These are phyloP conservation scores for Microctonus aethiopoides DNA, from an alignment of 2,888 invertebrate genomes.

Conservation along the genomic window DNA sequence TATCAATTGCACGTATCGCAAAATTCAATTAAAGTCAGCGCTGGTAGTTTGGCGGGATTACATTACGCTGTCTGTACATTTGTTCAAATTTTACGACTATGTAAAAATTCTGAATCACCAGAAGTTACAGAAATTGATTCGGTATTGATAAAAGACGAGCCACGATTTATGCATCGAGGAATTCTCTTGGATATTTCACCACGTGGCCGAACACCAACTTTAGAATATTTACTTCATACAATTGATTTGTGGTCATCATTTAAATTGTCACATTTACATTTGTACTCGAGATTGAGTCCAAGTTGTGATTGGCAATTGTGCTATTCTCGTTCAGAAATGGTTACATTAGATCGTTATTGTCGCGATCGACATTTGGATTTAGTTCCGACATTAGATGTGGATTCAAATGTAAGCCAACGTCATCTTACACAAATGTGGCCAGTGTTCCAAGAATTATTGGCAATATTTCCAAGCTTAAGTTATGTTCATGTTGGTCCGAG, in stretches of 20 bases:
- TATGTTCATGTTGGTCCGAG: slow-evolving; percentile 72
- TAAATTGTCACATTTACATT: slow-evolving; percentile 70
- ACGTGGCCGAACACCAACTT: slow-evolving; percentile 70
- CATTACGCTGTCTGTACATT: slow-evolving; percentile 72
- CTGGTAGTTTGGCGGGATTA: slow-evolving; percentile 70
- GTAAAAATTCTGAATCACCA: slow-evolving; percentile 56
- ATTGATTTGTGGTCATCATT: slow-evolving; percentile 69
- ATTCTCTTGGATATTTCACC: slow-evolving; percentile 72
- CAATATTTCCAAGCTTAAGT: slow-evolving; percentile 70
- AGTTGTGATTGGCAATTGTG: slow-evolving; percentile 68
- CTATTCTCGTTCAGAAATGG: slow-evolving; percentile 69
- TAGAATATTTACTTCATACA: slow-evolving; percentile 69
- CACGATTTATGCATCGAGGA: slow-evolving; percentile 70
- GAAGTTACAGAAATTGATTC: slow-evolving; percentile 63
- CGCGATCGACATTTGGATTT: slow-evolving; percentile 69
- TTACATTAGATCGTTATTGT: slow-evolving; percentile 71
- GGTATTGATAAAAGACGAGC: slow-evolving; percentile 71
- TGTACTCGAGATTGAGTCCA: slow-evolving; percentile 67
- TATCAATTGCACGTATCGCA: slow-evolving; percentile 70
- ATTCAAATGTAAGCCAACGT: slow-evolving; percentile 68
- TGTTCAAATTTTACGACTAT: slow-evolving; percentile 70
- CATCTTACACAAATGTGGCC: slow-evolving; percentile 69
- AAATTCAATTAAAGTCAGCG: slow-evolving; percentile 69
- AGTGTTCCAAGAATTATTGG: slow-evolving; percentile 69
- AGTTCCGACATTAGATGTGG: slow-evolving; percentile 71